Conservation (phyloP, 2,113 vertebrate species). For the Octodon degus region DNA sequence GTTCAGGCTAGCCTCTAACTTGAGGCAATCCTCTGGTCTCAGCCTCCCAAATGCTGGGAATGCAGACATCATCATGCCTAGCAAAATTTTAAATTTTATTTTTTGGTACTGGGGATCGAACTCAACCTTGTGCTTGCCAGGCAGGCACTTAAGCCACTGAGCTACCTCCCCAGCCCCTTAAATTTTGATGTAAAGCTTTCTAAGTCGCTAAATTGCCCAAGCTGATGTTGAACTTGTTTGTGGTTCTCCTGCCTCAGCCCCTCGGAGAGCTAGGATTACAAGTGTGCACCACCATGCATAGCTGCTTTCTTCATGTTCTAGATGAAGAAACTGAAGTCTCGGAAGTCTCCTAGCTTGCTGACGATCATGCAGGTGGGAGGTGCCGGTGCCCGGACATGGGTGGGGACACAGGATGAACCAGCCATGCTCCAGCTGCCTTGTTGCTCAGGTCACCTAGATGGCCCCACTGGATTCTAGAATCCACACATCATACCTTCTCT, state of each 20-base stretch:
- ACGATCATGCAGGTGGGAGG: accelerated
- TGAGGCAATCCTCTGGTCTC: not conserved
- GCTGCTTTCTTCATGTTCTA: not conserved
- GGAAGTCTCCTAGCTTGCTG: not conserved
- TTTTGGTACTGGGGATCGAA: too few species aligned
- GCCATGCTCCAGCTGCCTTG: not conserved
- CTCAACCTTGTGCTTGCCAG: too few species aligned
- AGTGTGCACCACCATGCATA: not conserved
- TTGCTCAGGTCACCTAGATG: too few species aligned
- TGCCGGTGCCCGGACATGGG: not conserved
- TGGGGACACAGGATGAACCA: too few species aligned
- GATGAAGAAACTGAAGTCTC: not conserved
- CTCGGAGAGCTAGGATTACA: not conserved
- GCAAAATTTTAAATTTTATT: not conserved
- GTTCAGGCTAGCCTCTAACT: not conserved
- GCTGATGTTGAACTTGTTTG: not conserved
- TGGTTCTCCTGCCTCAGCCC: not conserved
- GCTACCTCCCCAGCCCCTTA: not conserved
- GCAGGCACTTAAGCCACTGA: too few species aligned
- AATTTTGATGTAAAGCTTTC: not conserved
- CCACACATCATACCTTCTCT: not conserved
- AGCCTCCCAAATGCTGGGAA: not conserved
- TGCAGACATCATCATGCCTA: not conserved
- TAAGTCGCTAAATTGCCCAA: not conserved
- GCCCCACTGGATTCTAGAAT: not conserved